Conservation (phyloP, 92 coral and sea anemone species). For the Chrysogorgia sp. region DNA sequence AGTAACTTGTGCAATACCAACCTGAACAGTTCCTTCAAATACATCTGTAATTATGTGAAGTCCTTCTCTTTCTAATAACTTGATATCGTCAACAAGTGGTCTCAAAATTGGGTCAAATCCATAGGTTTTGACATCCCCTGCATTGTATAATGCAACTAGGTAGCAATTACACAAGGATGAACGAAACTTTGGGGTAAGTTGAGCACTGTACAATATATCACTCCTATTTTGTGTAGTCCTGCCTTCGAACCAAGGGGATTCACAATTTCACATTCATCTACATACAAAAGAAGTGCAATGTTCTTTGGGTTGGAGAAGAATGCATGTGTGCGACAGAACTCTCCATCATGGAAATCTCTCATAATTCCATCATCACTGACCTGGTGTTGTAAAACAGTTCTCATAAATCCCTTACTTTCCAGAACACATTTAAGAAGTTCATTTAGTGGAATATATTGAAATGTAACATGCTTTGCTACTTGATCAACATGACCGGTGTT, state of each 20-base stretch:
- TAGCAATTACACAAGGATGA: slow-evolving; percentile 16
- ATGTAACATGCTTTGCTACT: slow-evolving; percentile 17
- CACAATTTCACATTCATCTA: slow-evolving; percentile 10
- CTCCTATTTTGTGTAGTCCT: slow-evolving; percentile 25
- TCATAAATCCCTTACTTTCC: too few relatives aligned
- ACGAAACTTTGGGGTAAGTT: slow-evolving; percentile 18
- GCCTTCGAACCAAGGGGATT: slow-evolving; percentile 26
- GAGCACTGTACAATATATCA: slow-evolving; percentile 10
- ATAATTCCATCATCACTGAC: slow-evolving; percentile 20
- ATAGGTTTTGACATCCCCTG: slow-evolving; percentile 29
- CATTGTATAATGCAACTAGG: slow-evolving; percentile 11
- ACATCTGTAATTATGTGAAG: not conserved
- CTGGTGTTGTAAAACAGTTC: slow-evolving; percentile 5
- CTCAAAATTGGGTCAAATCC: slow-evolving; percentile 30
- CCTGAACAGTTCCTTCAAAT: slow-evolving; percentile 4
- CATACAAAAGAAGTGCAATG: slow-evolving; percentile 21
- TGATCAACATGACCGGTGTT: slow-evolving; percentile 24
- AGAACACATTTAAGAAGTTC: slow-evolving; percentile 29
- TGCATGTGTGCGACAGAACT: not conserved
- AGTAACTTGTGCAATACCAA: too few relatives aligned
- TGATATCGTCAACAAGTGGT: slow-evolving; percentile 25
- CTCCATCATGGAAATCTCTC: slow-evolving; percentile 36
- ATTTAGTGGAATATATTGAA: slow-evolving; percentile 15
- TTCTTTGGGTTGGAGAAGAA: slow-evolving; percentile 28
- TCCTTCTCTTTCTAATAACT: not conserved